phyloP scores from a whole-genome alignment of 2,113 vertebrate species.

The Suncus etruscus region DNA sequence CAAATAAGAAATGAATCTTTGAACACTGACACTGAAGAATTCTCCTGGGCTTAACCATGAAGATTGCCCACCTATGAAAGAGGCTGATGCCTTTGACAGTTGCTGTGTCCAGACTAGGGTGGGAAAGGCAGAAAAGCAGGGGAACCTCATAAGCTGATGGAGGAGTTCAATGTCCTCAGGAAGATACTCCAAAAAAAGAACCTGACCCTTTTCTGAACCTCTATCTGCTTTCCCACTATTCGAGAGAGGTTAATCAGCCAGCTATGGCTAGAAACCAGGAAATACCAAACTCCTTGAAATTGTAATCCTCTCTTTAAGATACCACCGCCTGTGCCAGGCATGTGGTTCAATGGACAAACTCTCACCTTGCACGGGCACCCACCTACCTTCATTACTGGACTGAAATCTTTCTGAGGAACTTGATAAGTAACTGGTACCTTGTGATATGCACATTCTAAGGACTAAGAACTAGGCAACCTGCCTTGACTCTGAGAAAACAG shows the following conservation, averaged over 20 bases:
- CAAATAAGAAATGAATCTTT: too few species aligned
- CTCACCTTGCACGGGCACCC: too few species aligned
- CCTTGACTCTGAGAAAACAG: background rate
- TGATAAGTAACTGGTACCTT: background rate
- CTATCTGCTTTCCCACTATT: too few species aligned
- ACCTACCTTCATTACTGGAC: background rate
- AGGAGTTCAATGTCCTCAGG: background rate
- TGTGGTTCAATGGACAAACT: too few species aligned
- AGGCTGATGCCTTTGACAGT: background rate
- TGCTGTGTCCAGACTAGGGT: background rate
- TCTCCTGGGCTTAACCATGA: background rate
- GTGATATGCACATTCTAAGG: background rate
- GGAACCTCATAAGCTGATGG: background rate
- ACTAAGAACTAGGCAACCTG: background rate
- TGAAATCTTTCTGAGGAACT: background rate
- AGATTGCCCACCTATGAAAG: background rate
- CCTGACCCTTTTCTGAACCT: too few species aligned
- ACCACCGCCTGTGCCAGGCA: too few species aligned
- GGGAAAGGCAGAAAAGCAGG: background rate
- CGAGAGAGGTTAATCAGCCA: background rate
- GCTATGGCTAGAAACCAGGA: background rate
- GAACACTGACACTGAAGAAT: background rate
- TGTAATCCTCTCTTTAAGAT: too few species aligned
- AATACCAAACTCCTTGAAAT: background rate
- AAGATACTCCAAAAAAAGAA: background rate